These are phyloP conservation scores for Spodoptera exigua DNA, from an alignment of 2,888 invertebrate species.

Conservation along the genomic window DNA sequence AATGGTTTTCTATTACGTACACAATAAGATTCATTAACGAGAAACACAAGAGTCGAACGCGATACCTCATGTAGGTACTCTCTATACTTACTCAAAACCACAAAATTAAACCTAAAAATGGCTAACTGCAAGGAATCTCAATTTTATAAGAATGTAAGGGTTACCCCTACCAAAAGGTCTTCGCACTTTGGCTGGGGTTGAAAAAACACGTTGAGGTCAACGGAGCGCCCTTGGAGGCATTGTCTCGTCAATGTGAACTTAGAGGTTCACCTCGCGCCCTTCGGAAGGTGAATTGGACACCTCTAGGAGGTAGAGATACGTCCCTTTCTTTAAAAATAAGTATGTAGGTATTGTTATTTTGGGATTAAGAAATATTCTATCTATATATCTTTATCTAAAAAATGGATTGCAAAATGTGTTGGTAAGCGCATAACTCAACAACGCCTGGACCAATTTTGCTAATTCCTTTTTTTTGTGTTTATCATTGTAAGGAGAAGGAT, in stretches of 20 bases:
- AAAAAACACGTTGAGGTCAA: slow-evolving; percentile 67
- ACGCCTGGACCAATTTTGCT: too few species aligned
- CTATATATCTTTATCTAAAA: slow-evolving; percentile 1
- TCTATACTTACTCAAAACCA: too few species aligned
- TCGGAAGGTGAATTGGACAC: slow-evolving; percentile 66
- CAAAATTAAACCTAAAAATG: too few species aligned
- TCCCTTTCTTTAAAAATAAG: slow-evolving; percentile 5
- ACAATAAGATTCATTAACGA: too few species aligned
- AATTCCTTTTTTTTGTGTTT: too few species aligned
- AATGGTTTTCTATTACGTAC: too few species aligned
- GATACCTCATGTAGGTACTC: too few species aligned
- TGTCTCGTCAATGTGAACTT: slow-evolving; percentile 69
- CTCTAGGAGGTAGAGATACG: slow-evolving; percentile 24
- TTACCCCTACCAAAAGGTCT: slow-evolving; percentile 56
- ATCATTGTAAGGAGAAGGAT: too few species aligned
- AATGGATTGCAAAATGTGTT: too few species aligned
- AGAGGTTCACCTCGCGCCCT: slow-evolving; percentile 60
- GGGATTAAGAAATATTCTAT: slow-evolving; percentile 4
- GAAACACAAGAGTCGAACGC: too few species aligned
- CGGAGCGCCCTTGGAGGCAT: slow-evolving; percentile 64
- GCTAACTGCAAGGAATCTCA: neutral
- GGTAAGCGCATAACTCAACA: too few species aligned
- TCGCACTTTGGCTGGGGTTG: slow-evolving; percentile 58
- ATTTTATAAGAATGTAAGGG: neutral
- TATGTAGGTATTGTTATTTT: slow-evolving; percentile 15